Conservation (phyloP, 2,888 invertebrate species). For the Brachylomia viminalis region DNA sequence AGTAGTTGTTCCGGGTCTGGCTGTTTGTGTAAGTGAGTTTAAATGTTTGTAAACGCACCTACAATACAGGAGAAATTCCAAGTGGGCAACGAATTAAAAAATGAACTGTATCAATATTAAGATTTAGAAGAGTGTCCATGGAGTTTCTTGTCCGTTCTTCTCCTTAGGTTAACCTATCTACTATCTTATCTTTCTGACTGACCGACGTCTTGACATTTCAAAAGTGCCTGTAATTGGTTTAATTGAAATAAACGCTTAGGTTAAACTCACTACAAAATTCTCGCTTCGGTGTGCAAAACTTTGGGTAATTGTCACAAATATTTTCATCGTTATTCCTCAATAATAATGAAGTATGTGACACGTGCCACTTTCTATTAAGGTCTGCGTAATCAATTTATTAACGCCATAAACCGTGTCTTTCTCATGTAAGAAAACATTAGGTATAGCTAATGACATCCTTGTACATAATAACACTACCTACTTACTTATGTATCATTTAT, state of each 20-base stretch:
- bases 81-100: too few species aligned
- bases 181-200: background rate
- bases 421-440: background rate
- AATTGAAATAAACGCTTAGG: too few species aligned
- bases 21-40: too few species aligned
- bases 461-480: background rate
- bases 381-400: slow-evolving; percentile 15
- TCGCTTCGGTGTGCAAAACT: background rate
- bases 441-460: slow-evolving; percentile 34
- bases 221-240: background rate
- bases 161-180: background rate
- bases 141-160: background rate
- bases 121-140: background rate
- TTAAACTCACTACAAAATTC: background rate
- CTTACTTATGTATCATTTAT: slow-evolving; percentile 7
- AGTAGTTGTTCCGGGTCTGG: too few species aligned
- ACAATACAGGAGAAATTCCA: too few species aligned
- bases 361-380: background rate
- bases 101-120: background rate
- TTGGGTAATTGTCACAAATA: background rate
- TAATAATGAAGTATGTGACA: background rate
- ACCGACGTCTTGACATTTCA: background rate
- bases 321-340: background rate
- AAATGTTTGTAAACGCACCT: too few species aligned
- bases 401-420: background rate